A percentile compares a stretch with the other conserved stretches of the same genome.
phyloP scores from a whole-genome alignment of 2,113 vertebrate genomes.

The Hypocryptadius cinnamomeus region DNA sequence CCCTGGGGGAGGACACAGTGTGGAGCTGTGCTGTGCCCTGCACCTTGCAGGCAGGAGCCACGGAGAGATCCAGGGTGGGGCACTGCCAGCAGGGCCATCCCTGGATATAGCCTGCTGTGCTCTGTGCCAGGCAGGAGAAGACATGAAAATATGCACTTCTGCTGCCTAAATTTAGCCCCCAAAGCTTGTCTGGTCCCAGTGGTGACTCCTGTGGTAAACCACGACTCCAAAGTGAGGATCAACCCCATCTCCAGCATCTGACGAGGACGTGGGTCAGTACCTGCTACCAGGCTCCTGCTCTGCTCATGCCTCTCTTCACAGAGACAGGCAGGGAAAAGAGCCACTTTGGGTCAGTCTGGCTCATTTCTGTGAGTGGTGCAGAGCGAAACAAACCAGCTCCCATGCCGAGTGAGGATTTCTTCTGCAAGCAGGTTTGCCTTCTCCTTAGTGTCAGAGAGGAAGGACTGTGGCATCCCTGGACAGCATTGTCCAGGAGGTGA shows the following conservation, averaged over 20 bases:
- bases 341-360: neutral
- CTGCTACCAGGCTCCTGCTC: neutral
- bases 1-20: neutral
- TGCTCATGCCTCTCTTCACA: neutral
- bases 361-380: neutral
- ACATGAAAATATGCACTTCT: neutral
- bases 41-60: rapidly evolving
- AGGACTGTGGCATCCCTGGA: neutral
- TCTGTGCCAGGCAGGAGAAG: neutral
- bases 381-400: neutral
- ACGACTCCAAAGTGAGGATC: neutral
- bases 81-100: rapidly evolving
- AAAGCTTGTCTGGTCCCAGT: neutral
- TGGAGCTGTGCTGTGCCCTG: neutral
- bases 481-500: neutral
- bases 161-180: neutral
- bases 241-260: neutral
- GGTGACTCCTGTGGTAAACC: neutral
- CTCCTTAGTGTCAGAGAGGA: neutral
- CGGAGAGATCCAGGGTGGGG: neutral
- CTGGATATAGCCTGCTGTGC: neutral
- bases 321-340: neutral
- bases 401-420: neutral
- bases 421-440: neutral
- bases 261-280: neutral